These are phyloP conservation scores for Emberiza fucata DNA, from an alignment of 2,113 vertebrate genomes.

Conservation along the genomic window DNA sequence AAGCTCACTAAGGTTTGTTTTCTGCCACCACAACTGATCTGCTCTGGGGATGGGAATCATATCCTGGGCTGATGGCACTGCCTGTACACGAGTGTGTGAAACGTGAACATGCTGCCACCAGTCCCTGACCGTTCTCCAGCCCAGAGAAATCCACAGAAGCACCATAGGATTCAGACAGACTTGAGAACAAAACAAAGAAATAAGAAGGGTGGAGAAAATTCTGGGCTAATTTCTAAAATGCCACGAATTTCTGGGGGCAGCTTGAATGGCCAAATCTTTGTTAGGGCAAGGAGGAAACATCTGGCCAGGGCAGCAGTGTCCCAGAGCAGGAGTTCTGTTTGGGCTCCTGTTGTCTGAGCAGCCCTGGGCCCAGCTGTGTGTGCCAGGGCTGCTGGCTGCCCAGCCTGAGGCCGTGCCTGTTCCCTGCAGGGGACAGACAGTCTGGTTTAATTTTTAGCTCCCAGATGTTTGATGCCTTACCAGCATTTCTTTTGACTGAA, in stretches of 20 bases:
- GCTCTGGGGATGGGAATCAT: not conserved
- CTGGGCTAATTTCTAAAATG: not conserved
- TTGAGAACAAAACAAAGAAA: not conserved
- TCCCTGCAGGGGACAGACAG: not conserved
- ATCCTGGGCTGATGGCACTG: not conserved
- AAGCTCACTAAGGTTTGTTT: not conserved
- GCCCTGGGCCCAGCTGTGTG: not conserved
- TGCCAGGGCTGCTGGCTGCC: not conserved
- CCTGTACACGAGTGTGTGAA: rapidly evolving
- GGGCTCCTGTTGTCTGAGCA: not conserved
- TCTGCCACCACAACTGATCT: not conserved
- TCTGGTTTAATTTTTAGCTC: not conserved
- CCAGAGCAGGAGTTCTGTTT: not conserved
- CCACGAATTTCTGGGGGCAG: not conserved
- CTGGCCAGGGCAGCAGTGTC: rapidly evolving
- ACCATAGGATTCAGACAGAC: rapidly evolving
- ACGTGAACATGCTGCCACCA: rapidly evolving
- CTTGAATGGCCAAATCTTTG: not conserved
- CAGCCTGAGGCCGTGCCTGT: not conserved
- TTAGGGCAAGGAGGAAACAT: not conserved
- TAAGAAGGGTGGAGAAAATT: not conserved
- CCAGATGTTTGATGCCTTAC: not conserved
- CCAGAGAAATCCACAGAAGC: not conserved
- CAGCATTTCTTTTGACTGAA: not conserved
- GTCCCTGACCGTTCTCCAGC: not conserved